Conservation (phyloP, 2,888 invertebrate genomes). For the Eledone cirrhosa region DNA sequence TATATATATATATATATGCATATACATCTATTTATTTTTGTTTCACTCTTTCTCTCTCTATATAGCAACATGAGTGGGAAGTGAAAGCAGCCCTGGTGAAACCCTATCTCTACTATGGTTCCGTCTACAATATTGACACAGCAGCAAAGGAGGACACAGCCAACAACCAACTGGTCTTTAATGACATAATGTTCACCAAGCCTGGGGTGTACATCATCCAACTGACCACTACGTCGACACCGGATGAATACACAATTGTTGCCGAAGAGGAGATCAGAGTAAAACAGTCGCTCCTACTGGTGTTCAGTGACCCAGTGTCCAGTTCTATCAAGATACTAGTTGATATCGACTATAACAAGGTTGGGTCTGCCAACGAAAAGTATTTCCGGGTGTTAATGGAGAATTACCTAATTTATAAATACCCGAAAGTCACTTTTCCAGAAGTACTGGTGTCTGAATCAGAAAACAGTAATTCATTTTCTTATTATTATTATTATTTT, state of each 20-base stretch:
- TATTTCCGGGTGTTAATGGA: slow-evolving; percentile 29
- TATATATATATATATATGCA: not conserved
- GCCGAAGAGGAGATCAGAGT: slow-evolving; percentile 40
- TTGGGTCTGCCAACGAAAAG: slow-evolving; percentile 40
- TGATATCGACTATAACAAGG: slow-evolving; percentile 42
- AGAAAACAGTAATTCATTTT: not conserved
- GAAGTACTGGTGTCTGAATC: slow-evolving; percentile 26
- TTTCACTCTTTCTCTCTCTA: not conserved
- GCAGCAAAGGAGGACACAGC: slow-evolving; percentile 37
- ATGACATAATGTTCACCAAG: slow-evolving; percentile 39
- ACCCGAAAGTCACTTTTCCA: slow-evolving; percentile 34
- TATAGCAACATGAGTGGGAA: slow-evolving; percentile 33
- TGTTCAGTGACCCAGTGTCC: slow-evolving; percentile 38
- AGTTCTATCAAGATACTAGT: slow-evolving; percentile 43
- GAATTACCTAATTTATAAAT: slow-evolving; percentile 24
- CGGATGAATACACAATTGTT: slow-evolving; percentile 43
- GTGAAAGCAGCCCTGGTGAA: slow-evolving; percentile 26
- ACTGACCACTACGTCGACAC: slow-evolving; percentile 41
- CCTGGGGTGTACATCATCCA: slow-evolving; percentile 42
- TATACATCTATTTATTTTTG: too few species aligned
- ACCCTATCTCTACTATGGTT: slow-evolving; percentile 37
- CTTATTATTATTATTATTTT: not conserved
- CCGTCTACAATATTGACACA: slow-evolving; percentile 37
- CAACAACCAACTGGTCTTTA: slow-evolving; percentile 41
- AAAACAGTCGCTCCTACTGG: slow-evolving; percentile 35